A percentile compares a stretch with the other conserved stretches of the same genome.
phyloP scores from a whole-genome alignment of 2,113 vertebrate species.

The Coryphaenoides rupestris region DNA sequence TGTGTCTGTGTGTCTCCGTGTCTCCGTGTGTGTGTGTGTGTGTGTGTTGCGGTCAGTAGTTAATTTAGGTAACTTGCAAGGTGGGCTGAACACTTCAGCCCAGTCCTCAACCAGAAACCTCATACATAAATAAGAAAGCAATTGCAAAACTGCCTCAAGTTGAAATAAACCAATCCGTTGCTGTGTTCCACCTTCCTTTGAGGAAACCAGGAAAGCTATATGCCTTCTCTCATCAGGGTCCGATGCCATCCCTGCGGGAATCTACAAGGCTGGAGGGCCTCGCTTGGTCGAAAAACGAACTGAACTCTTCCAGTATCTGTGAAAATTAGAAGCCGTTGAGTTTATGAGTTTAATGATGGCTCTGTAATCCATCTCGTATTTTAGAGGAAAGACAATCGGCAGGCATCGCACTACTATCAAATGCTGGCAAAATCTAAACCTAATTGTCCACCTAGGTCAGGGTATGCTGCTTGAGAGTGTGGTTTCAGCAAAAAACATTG shows the following conservation, averaged over 20 bases:
- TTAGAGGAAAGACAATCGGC: conserved; percentile 11
- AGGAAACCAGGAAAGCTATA: conserved; percentile 5
- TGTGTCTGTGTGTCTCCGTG: too few relatives aligned
- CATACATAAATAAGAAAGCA: too few relatives aligned
- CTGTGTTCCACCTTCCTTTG: too few relatives aligned
- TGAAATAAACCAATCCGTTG: too few relatives aligned
- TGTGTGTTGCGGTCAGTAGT: too few relatives aligned
- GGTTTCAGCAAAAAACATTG: conserved; percentile 5
- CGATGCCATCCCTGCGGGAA: background rate
- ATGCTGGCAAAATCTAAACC: conserved; percentile 7
- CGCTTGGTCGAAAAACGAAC: background rate
- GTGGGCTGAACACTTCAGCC: too few relatives aligned
- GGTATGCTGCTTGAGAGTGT: conserved; percentile 13
- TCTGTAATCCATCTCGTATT: conserved; percentile 19
- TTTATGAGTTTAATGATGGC: background rate
- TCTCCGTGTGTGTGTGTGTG: too few relatives aligned
- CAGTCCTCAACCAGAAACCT: too few relatives aligned
- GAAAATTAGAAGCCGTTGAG: conserved; percentile 2
- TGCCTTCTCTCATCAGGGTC: conserved; percentile 10
- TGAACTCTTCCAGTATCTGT: conserved; percentile 3
- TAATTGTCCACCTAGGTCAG: background rate
- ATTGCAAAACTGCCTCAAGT: too few relatives aligned
- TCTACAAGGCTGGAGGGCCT: conserved; percentile 6
- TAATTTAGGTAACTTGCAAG: too few relatives aligned
- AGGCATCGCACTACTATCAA: conserved; percentile 7